phyloP scores from a whole-genome alignment of 2,797 vertebrate genomes.

The Trachurus trachurus region DNA sequence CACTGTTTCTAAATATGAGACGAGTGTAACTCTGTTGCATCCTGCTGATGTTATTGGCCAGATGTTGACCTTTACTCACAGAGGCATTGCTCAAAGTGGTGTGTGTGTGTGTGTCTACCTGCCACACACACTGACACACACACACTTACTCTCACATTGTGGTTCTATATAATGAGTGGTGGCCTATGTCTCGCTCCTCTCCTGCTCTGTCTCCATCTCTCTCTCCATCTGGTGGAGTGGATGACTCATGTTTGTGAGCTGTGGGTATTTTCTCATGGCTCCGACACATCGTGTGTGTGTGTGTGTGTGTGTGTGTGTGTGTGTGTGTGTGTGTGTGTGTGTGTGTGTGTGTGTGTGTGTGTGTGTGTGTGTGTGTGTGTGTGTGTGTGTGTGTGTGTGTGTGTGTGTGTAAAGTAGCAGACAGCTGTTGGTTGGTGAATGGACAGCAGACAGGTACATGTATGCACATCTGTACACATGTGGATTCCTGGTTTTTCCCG shows the following conservation, averaged over 20 bases:
- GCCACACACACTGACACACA: neutral
- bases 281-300: neutral
- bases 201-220: conserved; percentile 37
- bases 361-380: neutral
- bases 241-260: conserved; percentile 52
- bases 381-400: neutral
- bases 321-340: neutral
- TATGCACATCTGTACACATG: conserved; percentile 10
- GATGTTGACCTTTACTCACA: conserved; percentile 20
- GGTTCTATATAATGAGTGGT: conserved; percentile 50
- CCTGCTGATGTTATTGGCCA: conserved; percentile 6
- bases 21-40: conserved; percentile 12
- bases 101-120: conserved; percentile 1
- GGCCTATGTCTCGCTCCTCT: conserved; percentile 48
- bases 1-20: neutral
- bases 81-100: neutral
- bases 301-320: neutral
- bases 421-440: conserved; percentile 14
- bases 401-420: neutral
- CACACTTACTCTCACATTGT: neutral
- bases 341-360: neutral
- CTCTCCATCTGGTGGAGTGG: conserved; percentile 53
- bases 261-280: conserved; percentile 62
- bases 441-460: neutral
- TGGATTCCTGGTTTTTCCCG: neutral